These are phyloP conservation scores for Eilema sororculum DNA, from an alignment of 2,888 invertebrate species.

Conservation along the genomic window DNA sequence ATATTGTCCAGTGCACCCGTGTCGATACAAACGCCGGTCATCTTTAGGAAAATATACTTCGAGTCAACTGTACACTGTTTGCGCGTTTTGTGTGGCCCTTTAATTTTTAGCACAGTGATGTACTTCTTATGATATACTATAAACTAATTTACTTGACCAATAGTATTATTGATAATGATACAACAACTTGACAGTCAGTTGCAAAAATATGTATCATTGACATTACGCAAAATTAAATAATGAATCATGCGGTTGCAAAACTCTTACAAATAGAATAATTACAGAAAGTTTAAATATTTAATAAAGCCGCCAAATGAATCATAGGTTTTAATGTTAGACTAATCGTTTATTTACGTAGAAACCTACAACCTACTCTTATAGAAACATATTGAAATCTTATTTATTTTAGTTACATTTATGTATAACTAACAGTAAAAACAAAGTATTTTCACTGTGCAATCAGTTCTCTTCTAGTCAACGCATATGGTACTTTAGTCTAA, in stretches of 20 bases:
- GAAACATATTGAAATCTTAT: background rate
- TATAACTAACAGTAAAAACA: background rate
- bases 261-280: background rate
- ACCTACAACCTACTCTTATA: too few relatives aligned
- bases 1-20: too few relatives aligned
- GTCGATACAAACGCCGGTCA: too few relatives aligned
- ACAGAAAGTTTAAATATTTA: background rate
- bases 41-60: too few relatives aligned
- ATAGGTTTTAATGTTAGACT: background rate
- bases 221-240: background rate
- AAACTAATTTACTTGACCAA: background rate
- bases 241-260: background rate
- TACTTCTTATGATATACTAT: background rate
- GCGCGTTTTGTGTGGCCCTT: too few relatives aligned
- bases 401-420: background rate
- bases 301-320: background rate
- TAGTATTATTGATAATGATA: conserved; percentile 1
- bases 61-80: too few relatives aligned
- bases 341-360: background rate
- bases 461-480: conserved; percentile 60
- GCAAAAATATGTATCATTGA: background rate
- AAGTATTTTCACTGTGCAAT: conserved; percentile 57
- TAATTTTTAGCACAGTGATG: too few relatives aligned
- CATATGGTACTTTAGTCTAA: conserved; percentile 71
- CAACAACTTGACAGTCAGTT: conserved; percentile 10